Evolutionary conservation across 2,113 vertebrate species (phyloP).

Genomic region (Proterorhinus semilunaris): DNA sequence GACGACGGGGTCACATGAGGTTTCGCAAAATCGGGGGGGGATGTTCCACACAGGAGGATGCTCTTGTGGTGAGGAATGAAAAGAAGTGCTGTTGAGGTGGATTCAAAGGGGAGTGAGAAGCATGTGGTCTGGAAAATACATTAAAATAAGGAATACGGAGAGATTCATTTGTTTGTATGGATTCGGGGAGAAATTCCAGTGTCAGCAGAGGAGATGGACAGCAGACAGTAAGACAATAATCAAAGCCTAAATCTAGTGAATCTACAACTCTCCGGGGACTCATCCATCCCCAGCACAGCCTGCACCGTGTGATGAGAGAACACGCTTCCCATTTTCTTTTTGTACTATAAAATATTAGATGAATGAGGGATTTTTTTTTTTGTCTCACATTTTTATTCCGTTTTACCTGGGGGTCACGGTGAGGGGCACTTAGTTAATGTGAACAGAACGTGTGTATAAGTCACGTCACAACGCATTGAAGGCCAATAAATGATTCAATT

Average conservation of each 20-base stretch:
- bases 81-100: slow-evolving; percentile 64
- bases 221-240: slow-evolving; percentile 42
- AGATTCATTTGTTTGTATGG: slow-evolving; percentile 52
- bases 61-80: slow-evolving; percentile 54
- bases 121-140: slow-evolving; percentile 11
- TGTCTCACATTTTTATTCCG: no score
- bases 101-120: slow-evolving; percentile 43
- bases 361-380: neutral
- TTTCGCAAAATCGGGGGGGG: neutral
- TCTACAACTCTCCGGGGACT: slow-evolving; percentile 44
- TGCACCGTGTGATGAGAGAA: slow-evolving; percentile 19
- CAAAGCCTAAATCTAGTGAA: slow-evolving; percentile 53
- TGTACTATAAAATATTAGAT: slow-evolving; percentile 29
- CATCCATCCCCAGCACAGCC: slow-evolving; percentile 21
- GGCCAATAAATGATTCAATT: no score
- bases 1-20: slow-evolving; percentile 12
- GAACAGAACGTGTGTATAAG: no score
- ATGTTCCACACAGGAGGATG: slow-evolving; percentile 9
- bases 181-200: slow-evolving; percentile 59
- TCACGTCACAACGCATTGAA: no score
- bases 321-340: slow-evolving; percentile 8
- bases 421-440: no score
- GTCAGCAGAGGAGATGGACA: slow-evolving; percentile 52
- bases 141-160: slow-evolving; percentile 6
- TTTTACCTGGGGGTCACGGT: no score